Base-by-base conservation (phyloP, 2,888 invertebrate genomes). In the Tridacna crocea region DNA sequence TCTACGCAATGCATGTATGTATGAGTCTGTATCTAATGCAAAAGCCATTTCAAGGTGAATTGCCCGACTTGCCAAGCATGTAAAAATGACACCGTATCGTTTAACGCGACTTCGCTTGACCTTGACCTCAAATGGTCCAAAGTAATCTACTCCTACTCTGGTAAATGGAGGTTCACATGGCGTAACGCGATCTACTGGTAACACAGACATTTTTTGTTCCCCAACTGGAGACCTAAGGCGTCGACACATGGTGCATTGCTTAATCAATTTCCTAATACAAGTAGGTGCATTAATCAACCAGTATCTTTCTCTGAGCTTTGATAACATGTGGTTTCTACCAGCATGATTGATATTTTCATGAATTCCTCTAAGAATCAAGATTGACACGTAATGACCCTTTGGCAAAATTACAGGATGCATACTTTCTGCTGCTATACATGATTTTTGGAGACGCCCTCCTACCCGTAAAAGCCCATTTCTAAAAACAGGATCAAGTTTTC, bases 81-180 rank as follows among this genome's bases (percentile, higher is more conserved):
- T 86, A 22, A 88, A 89, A 4, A 89, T 51, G 10, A 78, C 77
- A 22, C 87, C 84, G 70, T 88, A 89, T 11, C 87, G 58, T 63
- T 89, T 86, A 6, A 82, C 66, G 6, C 24, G 15, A 48, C 63
- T 75, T n/a, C 89, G 55, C 26, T 79, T 84, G 11, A 72, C 19
- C 66, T 84, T 85, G 6, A 88, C 76, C 12, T 73, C 66, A n/a
- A 47, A 85, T 0, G 89, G 87, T 65, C 88, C 88, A 75, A 88
- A 89, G 51, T 79, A 86, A 72, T 88, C 87, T 26, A 88, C 73
- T 24, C 88, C 85, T 17, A 79, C 78, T 15, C n/a, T 36, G 6
- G 81, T 73, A 55, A 86, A 87, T 24, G 82, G 83, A 0, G 84
- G 79, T 75, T 79, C 78, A 58, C 72, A 65, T 4, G 81, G 68